Conservation (phyloP, 1,140 invertebrate genomes). For the Apis dorsata region DNA sequence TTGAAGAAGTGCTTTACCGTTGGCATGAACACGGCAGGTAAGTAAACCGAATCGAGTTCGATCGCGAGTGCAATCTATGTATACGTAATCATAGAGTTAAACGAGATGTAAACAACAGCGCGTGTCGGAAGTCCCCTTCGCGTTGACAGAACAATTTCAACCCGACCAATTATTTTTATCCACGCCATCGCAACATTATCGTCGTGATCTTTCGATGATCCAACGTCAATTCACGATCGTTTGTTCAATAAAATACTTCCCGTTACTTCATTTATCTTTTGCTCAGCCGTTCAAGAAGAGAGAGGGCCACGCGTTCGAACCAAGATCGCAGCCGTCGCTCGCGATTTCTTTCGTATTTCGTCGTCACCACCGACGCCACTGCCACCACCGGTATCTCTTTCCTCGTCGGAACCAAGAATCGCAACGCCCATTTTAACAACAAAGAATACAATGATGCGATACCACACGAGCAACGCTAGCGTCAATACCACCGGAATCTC, state of each 20-base stretch:
- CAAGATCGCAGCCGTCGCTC: slow-evolving; percentile 52
- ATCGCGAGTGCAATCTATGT: background rate
- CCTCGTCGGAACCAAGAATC: background rate
- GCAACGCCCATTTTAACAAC: slow-evolving; percentile 14
- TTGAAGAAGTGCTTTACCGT: slow-evolving; percentile 89
- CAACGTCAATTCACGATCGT: background rate
- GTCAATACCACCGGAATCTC: background rate
- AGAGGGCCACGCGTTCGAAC: slow-evolving; percentile 85
- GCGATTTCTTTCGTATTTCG: background rate
- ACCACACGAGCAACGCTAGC: background rate
- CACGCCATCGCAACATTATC: too few species aligned
- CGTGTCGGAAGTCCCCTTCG: slow-evolving; percentile 42
- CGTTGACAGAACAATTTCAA: too few species aligned
- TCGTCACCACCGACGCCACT: background rate
- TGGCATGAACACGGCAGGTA: slow-evolving; percentile 90
- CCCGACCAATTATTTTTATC: too few species aligned
- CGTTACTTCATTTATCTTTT: background rate
- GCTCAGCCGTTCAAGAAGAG: slow-evolving; percentile 88
- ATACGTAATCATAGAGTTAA: slow-evolving; percentile 42
- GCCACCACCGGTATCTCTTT: background rate
- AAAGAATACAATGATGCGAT: slow-evolving; percentile 4
- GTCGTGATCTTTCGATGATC: background rate
- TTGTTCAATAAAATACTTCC: too few species aligned
- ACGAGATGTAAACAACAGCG: slow-evolving; percentile 70
- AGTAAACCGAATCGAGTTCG: slow-evolving; percentile 53